Evolutionary conservation across 2,113 vertebrate species (phyloP).

Genomic region (Crotalus horridus): DNA sequence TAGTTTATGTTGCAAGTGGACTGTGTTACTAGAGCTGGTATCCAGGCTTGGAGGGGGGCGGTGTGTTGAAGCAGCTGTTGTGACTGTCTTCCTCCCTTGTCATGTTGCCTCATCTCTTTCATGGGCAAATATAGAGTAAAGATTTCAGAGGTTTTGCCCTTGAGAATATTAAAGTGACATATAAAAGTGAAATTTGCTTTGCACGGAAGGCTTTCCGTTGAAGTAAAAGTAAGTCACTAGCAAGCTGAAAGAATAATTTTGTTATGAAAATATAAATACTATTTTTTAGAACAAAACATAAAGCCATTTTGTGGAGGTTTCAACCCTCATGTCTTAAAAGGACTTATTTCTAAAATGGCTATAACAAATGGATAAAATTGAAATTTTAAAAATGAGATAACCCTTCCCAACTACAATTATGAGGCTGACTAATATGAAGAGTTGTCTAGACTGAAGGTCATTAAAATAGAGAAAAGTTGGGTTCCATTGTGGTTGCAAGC

Average conservation of each 20-base stretch:
- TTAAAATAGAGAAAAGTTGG: neutral
- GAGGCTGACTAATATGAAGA: neutral
- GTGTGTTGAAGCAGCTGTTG: neutral
- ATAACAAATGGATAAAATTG: neutral
- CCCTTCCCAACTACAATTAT: neutral
- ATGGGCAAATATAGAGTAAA: neutral
- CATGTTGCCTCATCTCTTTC: neutral
- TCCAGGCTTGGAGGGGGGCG: neutral
- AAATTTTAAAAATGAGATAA: neutral
- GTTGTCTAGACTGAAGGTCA: neutral
- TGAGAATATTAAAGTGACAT: neutral
- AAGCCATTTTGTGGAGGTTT: neutral
- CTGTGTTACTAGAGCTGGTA: conserved; percentile 1
- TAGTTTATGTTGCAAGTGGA: neutral
- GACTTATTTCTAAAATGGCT: neutral
- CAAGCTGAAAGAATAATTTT: neutral
- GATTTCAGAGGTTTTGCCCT: neutral
- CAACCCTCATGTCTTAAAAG: neutral
- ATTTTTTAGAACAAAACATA: neutral
- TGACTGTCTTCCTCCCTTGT: neutral
- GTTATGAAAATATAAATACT: neutral
- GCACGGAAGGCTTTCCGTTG: fast-evolving
- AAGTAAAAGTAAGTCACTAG: fast-evolving
- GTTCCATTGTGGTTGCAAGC: neutral
- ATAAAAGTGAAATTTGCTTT: neutral